A percentile compares a stretch with the other conserved stretches of the same genome.
phyloP scores from a whole-genome alignment of 2,113 vertebrate species.

The Epinephelus cyanopodus region DNA sequence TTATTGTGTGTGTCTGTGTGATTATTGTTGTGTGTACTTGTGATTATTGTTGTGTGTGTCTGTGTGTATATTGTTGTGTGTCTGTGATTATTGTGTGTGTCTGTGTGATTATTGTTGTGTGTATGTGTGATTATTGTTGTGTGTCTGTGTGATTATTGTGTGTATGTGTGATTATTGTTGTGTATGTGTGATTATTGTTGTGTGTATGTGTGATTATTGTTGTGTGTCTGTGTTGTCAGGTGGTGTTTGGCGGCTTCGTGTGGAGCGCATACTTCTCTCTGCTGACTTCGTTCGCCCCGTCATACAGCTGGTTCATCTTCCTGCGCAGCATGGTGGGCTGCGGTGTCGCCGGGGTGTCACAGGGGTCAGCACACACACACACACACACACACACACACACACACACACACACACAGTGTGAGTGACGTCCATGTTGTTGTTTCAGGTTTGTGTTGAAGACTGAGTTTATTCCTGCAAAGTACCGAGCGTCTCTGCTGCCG shows the following conservation, averaged over 20 bases:
- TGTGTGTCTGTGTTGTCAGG: constrained; percentile 69
- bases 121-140: too few species aligned
- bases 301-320: constrained; percentile 95
- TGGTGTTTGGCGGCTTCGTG: constrained; percentile 90
- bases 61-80: too few species aligned
- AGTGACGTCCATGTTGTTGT: background rate
- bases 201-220: too few species aligned
- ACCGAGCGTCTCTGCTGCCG: constrained; percentile 90
- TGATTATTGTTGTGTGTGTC: too few species aligned
- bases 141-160: too few species aligned
- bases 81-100: too few species aligned
- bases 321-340: constrained; percentile 94
- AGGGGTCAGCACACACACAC: constrained; percentile 86
- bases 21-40: too few species aligned
- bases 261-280: constrained; percentile 96
- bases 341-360: constrained; percentile 90
- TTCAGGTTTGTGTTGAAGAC: constrained; percentile 94
- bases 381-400: background rate
- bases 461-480: constrained; percentile 93
- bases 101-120: too few species aligned
- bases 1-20: too few species aligned
- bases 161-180: too few species aligned
- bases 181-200: too few species aligned
- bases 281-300: constrained; percentile 93
- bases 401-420: background rate